A percentile compares a stretch with the other conserved stretches of the same genome.
Evolutionary conservation across 2,888 invertebrate species (phyloP).

Genomic region (Plagodis dolabraria): DNA sequence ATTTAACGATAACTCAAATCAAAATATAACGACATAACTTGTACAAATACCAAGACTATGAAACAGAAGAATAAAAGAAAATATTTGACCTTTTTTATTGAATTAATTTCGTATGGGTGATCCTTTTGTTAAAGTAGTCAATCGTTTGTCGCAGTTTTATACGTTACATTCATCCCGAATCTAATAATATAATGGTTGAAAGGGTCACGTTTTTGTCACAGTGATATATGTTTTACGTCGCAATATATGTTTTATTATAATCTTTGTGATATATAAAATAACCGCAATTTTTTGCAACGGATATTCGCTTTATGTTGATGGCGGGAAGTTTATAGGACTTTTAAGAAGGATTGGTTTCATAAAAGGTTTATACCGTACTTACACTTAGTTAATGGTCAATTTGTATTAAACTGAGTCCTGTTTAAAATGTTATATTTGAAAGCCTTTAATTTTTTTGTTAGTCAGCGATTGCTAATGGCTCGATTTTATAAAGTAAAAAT

Average conservation of each 20-base stretch:
- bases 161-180: slow-evolving; percentile 67
- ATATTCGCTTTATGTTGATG: slow-evolving; percentile 41
- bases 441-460: no score
- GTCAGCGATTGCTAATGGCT: no score
- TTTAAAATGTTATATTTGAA: no score
- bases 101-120: slow-evolving; percentile 71
- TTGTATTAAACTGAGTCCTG: neutral
- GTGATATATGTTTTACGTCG: slow-evolving; percentile 36
- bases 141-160: slow-evolving; percentile 73
- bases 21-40: slow-evolving; percentile 17
- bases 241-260: slow-evolving; percentile 53
- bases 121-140: slow-evolving; percentile 68
- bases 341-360: slow-evolving; percentile 21
- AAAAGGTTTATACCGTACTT: slow-evolving; percentile 22
- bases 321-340: slow-evolving; percentile 26
- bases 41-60: slow-evolving; percentile 20
- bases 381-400: slow-evolving; percentile 17
- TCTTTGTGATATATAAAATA: slow-evolving; percentile 52
- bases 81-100: slow-evolving; percentile 66
- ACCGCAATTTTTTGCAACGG: slow-evolving; percentile 46
- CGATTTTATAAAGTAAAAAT: no score
- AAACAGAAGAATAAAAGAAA: slow-evolving; percentile 49
- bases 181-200: slow-evolving; percentile 66
- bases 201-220: slow-evolving; percentile 58
- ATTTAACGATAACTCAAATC: slow-evolving; percentile 8